Base-by-base conservation (phyloP, 2,888 invertebrate genomes). In the Blera fallax region DNA sequence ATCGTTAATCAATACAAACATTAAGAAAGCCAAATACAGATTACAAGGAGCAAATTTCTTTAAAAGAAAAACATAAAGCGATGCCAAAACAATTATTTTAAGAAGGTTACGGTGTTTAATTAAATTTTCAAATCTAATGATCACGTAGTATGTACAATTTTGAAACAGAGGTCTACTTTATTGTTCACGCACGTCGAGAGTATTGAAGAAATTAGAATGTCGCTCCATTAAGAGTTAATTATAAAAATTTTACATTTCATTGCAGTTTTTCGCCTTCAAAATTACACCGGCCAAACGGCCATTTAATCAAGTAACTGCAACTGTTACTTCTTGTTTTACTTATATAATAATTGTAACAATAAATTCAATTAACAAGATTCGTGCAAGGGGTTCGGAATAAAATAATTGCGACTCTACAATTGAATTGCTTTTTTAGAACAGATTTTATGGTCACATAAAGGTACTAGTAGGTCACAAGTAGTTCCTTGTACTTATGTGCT, bases 91-190 rank as follows among this genome's bases (percentile, higher is more conserved):
- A 48, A 48, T 48, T 21, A 27, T 52, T 52, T 43, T 5, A 27
- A 62, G 27, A 73, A 73, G 62, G 70, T 70, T 73, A 18, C 34
- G 21, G 21, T n/a, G 18, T 45, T 45, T 16, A 45, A 58, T 56
- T 27, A 6, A 24, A 34, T 24, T 62, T 29, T 21, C 21, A 62
- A 37, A 1, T 16, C 37, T 10, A 37, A 14, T 40, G 14, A 7
- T 40, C 40, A 40, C 40, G 40, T 40, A 40, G 6, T 14, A n/a
- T n/a, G n/a, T n/a, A 40, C 3, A 14, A 40, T 40, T 40, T 40
- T 14, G 40, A 14, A 14, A 40, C 14, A 6, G 40, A 14, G 40
- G 40, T 40, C 6, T 40, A 5, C 1, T 14, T 40, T 14, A 14
- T 40, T n/a, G 40, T 14, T 37, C 5, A 40, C 14, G 2, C 14